Evolutionary conservation across 2,113 vertebrate genomes (phyloP).

Genomic region (Gallinago undulata): DNA sequence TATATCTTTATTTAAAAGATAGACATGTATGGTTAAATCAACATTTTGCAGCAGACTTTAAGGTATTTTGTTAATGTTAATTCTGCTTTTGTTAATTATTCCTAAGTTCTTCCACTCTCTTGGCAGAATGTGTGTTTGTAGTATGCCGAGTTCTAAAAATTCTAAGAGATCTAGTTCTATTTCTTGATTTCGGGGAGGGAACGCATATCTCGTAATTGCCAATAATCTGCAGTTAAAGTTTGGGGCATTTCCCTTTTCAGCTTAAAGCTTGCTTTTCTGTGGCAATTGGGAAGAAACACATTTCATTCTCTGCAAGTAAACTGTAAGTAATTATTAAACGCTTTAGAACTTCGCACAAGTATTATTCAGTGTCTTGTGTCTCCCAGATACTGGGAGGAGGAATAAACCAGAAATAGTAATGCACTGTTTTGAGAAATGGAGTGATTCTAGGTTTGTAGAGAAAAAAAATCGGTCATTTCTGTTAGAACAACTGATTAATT

Average conservation of each 20-base stretch:
- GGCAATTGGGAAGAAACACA: neutral
- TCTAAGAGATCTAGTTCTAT: neutral
- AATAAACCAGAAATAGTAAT: neutral
- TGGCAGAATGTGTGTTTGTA: neutral
- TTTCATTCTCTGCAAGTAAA: conserved; percentile 7
- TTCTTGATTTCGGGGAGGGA: neutral
- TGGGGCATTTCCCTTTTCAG: neutral
- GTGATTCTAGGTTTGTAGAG: neutral
- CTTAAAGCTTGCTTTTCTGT: neutral
- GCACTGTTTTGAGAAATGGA: neutral
- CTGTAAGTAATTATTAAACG: conserved; percentile 27
- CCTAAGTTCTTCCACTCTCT: neutral
- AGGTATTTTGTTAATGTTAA: neutral
- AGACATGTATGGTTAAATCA: neutral
- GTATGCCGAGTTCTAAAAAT: neutral
- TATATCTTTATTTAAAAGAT: neutral
- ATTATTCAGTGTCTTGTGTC: neutral
- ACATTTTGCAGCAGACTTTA: neutral
- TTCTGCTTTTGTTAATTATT: neutral
- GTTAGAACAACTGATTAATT: neutral
- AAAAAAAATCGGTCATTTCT: neutral
- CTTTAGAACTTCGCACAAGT: neutral
- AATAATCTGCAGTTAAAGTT: neutral
- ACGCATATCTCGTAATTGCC: neutral
- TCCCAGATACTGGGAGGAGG: neutral